phyloP scores from a whole-genome alignment of 2,797 vertebrate genomes.

The Botia almorhae region DNA sequence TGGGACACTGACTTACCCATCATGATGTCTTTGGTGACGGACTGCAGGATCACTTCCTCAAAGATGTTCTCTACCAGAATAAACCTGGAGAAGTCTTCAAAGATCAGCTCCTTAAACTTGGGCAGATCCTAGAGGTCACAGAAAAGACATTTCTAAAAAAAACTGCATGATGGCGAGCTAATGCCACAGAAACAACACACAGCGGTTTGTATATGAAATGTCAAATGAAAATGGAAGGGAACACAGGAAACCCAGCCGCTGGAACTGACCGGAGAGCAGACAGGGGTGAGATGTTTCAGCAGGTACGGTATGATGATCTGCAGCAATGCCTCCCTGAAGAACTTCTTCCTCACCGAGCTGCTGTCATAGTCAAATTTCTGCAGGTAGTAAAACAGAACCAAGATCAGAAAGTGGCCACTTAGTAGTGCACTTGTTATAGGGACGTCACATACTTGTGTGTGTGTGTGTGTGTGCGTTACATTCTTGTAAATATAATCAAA shows the following conservation, averaged over 20 bases:
- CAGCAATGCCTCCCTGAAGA: constrained; percentile 95
- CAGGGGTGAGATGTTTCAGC: constrained; percentile 88
- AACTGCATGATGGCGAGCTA: not conserved
- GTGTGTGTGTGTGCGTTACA: too few species aligned
- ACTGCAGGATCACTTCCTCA: constrained; percentile 94
- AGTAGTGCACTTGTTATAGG: not conserved
- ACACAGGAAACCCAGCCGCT: not conserved
- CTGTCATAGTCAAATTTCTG: constrained; percentile 98
- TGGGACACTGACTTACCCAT: constrained; percentile 81
- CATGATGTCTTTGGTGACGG: constrained; percentile 94
- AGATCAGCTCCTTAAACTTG: constrained; percentile 93
- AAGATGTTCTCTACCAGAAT: constrained; percentile 93
- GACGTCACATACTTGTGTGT: too few species aligned
- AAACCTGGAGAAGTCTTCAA: constrained; percentile 93
- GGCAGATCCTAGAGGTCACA: constrained; percentile 83
- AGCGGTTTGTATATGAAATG: not conserved
- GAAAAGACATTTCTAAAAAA: not conserved
- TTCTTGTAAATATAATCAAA: too few species aligned
- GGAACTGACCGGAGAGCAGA: constrained; percentile 84
- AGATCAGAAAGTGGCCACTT: not conserved
- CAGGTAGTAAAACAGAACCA: not conserved
- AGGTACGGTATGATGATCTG: constrained; percentile 97
- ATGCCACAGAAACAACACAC: not conserved
- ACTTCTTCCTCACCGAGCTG: constrained; percentile 94
- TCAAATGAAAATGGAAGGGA: not conserved